A percentile compares a stretch with the other conserved stretches of the same genome.
phyloP scores from a whole-genome alignment of 2,888 invertebrate species.

The Zhengitettix transpicula region DNA sequence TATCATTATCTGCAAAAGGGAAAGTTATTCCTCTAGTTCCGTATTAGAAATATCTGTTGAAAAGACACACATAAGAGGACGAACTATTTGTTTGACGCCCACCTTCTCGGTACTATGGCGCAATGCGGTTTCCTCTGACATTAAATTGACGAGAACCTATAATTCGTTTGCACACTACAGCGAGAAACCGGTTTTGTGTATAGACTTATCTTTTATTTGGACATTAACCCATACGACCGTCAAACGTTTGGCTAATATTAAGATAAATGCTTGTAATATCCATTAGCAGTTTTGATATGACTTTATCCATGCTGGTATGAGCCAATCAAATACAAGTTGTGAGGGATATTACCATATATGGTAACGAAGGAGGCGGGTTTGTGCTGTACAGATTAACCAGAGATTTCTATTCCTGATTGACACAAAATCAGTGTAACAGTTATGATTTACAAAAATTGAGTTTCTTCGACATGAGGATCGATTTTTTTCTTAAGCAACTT shows the following conservation, averaged over 20 bases:
- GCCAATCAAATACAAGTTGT: slow-evolving; percentile 27
- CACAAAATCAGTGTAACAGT: too few species aligned
- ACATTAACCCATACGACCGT: neutral
- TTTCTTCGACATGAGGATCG: too few species aligned
- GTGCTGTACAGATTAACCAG: too few species aligned
- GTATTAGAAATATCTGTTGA: neutral
- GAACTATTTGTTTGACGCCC: slow-evolving; percentile 6
- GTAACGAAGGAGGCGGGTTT: slow-evolving; percentile 11
- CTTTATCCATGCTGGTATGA: neutral
- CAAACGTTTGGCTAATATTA: neutral
- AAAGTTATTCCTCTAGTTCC: too few species aligned
- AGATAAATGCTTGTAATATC: neutral
- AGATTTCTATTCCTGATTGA: too few species aligned
- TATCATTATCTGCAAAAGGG: too few species aligned
- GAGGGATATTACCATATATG: slow-evolving; percentile 33
- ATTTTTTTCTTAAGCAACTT: too few species aligned
- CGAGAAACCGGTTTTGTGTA: neutral
- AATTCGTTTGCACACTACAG: neutral
- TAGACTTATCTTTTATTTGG: neutral
- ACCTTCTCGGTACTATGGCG: neutral
- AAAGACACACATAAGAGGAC: neutral
- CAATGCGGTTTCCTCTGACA: neutral
- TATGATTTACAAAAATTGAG: too few species aligned
- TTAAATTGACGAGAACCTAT: neutral
- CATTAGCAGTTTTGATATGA: neutral